Conservation (phyloP, 2,888 invertebrate species). For the Apantesis nais region DNA sequence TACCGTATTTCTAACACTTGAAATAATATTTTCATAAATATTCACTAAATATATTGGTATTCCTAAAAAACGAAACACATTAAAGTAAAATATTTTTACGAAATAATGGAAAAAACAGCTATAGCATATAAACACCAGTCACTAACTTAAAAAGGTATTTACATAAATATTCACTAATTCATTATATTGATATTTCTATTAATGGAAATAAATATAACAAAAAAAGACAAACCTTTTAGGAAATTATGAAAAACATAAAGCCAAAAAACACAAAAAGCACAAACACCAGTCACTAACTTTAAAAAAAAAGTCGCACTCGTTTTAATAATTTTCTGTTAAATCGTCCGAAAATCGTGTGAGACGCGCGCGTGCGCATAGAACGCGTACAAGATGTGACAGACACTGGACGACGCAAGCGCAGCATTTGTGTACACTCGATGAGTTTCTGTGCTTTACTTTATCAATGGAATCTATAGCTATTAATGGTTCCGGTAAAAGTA, state of each 20-base stretch:
- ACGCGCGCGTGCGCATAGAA: slow-evolving; percentile 1
- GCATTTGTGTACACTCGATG: background rate
- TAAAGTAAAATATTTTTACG: background rate
- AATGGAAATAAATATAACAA: background rate
- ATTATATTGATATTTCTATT: background rate
- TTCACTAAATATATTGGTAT: too few relatives aligned
- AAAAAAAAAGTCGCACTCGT: background rate
- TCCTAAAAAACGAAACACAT: background rate
- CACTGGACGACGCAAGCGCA: slow-evolving; percentile 7
- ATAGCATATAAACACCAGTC: background rate
- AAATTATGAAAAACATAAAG: background rate
- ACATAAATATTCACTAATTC: background rate
- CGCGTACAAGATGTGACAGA: slow-evolving; percentile 1
- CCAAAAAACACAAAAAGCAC: too few relatives aligned
- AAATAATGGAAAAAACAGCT: background rate
- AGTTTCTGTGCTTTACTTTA: background rate
- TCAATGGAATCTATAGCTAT: background rate
- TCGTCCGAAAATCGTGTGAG: background rate
- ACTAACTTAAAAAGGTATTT: background rate
- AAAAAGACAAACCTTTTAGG: background rate
- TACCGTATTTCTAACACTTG: background rate
- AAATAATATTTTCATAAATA: too few relatives aligned
- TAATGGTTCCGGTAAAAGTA: background rate
- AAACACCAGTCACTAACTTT: background rate
- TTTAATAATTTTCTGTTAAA: background rate